Percentiles rank a stretch among this genome's conserved stretches.
Conservation (phyloP, 2,113 vertebrate genomes). For the Sapayoa aenigma region DNA sequence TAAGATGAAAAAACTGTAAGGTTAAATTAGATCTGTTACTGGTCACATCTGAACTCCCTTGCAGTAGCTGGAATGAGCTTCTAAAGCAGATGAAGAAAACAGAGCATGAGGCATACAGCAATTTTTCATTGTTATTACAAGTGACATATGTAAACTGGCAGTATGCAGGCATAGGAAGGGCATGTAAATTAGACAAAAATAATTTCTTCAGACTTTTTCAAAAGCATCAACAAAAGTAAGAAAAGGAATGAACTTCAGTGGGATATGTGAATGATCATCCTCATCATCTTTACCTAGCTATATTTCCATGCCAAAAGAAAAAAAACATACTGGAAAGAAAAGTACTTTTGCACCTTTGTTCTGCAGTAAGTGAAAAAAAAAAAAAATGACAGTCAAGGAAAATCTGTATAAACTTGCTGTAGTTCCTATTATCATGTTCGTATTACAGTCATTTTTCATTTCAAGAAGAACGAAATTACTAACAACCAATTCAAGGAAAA, state of each 20-base stretch:
- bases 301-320: slow-evolving; percentile 1
- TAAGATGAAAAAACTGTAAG: slow-evolving; percentile 60
- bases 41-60: slow-evolving; percentile 69
- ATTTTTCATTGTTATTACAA: slow-evolving; percentile 92
- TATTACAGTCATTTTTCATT: slow-evolving; percentile 47
- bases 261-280: slow-evolving; percentile 29
- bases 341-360: slow-evolving; percentile 7
- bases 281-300: slow-evolving; percentile 36
- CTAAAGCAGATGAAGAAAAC: slow-evolving; percentile 44
- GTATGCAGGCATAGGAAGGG: slow-evolving; percentile 53
- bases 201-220: slow-evolving; percentile 57
- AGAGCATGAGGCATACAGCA: slow-evolving; percentile 68
- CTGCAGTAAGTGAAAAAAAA: background rate
- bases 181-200: slow-evolving; percentile 72
- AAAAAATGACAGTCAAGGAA: background rate
- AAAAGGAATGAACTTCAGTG: slow-evolving; percentile 54
- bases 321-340: background rate
- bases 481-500: background rate
- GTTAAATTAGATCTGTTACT: slow-evolving; percentile 81
- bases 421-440: background rate
- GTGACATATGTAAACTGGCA: slow-evolving; percentile 85
- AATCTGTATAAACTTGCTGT: background rate
- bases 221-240: slow-evolving; percentile 49
- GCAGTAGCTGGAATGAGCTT: slow-evolving; percentile 62
- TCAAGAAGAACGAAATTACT: slow-evolving; percentile 32